These are phyloP conservation scores for Invenusta paracnida DNA, from an alignment of 2,888 invertebrate species.

Conservation along the genomic window DNA sequence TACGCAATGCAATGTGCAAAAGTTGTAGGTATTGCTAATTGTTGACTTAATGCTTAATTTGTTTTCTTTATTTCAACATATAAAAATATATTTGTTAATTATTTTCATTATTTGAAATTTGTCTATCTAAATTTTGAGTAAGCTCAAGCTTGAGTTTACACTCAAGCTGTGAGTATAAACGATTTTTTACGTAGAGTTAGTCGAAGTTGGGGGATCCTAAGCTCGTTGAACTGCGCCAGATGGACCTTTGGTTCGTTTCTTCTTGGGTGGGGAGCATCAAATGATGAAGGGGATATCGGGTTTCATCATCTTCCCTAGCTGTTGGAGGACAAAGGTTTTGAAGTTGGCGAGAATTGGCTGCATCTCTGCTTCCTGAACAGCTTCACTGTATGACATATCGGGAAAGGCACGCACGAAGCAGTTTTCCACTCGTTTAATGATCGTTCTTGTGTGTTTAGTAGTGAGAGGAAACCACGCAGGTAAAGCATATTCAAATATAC, in stretches of 20 bases:
- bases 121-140: too few relatives aligned
- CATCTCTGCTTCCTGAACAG: neutral
- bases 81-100: too few relatives aligned
- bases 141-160: too few relatives aligned
- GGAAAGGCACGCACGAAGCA: neutral
- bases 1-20: too few relatives aligned
- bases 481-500: neutral
- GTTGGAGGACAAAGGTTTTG: neutral
- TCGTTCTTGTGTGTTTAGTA: neutral
- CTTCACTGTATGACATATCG: slow-evolving; percentile 5
- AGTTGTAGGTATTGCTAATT: too few relatives aligned
- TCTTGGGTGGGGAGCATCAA: neutral
- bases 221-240: neutral
- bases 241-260: slow-evolving; percentile 2
- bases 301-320: neutral
- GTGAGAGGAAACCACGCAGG: neutral
- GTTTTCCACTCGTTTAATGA: neutral
- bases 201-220: neutral
- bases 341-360: neutral
- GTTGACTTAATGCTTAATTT: too few relatives aligned
- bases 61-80: too few relatives aligned
- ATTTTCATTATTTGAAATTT: too few relatives aligned
- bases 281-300: neutral
- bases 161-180: neutral
- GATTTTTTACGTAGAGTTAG: neutral